These are phyloP conservation scores for Apoda limacodes DNA, from an alignment of 2,888 invertebrate species.

Conservation along the genomic window DNA sequence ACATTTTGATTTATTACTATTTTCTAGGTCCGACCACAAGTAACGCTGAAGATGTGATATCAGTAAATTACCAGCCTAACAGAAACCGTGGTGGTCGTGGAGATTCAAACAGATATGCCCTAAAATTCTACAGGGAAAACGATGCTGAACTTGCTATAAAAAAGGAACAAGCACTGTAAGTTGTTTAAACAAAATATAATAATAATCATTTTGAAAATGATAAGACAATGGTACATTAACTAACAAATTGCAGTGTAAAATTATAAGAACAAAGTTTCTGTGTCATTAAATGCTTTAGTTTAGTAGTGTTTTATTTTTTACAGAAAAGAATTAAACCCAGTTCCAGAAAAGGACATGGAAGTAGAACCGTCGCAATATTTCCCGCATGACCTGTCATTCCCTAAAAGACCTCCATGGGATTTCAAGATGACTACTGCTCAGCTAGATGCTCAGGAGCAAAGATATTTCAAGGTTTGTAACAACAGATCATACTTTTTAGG, in stretches of 20 bases:
- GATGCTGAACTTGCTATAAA: constrained; percentile 77
- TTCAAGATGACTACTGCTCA: constrained; percentile 78
- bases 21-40: constrained; percentile 36
- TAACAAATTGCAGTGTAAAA: too few relatives aligned
- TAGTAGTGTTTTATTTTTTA: constrained; percentile 1
- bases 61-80: constrained; percentile 75
- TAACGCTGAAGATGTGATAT: constrained; percentile 36
- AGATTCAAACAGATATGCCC: constrained; percentile 76
- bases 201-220: too few relatives aligned
- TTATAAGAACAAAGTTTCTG: not conserved
- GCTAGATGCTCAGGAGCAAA: constrained; percentile 77
- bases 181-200: too few relatives aligned
- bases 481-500: too few relatives aligned
- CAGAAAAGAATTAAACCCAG: constrained; percentile 60
- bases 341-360: constrained; percentile 74
- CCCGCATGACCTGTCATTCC: constrained; percentile 78
- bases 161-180: constrained; percentile 75
- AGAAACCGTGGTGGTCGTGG: constrained; percentile 49
- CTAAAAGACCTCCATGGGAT: constrained; percentile 88
- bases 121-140: constrained; percentile 86
- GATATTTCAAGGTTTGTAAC: not conserved
- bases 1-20: constrained; percentile 1
- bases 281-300: not conserved
- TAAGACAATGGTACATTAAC: too few relatives aligned
- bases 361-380: constrained; percentile 76